Evolutionary conservation across 92 coral and sea anemone genomes (phyloP), one percentile per base, ranked within the genome.

Genomic region (Paragorgia papillata): DNA sequence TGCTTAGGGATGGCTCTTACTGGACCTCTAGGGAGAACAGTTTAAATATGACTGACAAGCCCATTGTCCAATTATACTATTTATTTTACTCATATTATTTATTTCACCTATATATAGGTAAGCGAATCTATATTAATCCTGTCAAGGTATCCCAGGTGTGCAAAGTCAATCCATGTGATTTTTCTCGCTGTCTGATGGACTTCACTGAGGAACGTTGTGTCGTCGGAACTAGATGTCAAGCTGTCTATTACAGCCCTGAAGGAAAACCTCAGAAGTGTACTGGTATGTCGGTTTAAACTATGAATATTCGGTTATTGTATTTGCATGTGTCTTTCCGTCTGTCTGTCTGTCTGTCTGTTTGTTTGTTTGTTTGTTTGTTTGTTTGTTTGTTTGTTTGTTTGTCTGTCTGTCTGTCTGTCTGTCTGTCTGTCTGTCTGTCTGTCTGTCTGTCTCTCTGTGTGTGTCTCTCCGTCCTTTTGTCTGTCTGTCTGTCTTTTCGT

Each of bases 181-280:
- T 85, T 73, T 91, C 94, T 56, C 88, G 97, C 25, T 94, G 98
- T 64, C 67, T 88, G 71, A 82, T 89, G 39, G 83, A 89, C 37
- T 70, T 70, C 15, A 83, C 92, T 15, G 95, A 92, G 7, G 98
- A 96, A 28, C 92, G 92, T 53, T 94, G 98, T 30, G 88, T 90
- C 26, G 97, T 94, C n/a, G 90, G 92, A 75, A 94, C 98, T 39
- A 90, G 87, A 58, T 94, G 98, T 53, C 97, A 94, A 40, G 97
- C 98, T 0, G 92, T 94, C 15, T 94, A 91, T 84, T 91, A 91
- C 67, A 91, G 86, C 79, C 87, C 97, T 2, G 84, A 86, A 41
- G 98, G 98, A 15, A 85, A 94, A 61, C 87, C 69, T 41, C 82
- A 91, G 74, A 86, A 86, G 62, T 94, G 98, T 75, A 86, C 88